A percentile compares a stretch with the other conserved stretches of the same genome.
Evolutionary conservation across 2,888 invertebrate genomes (phyloP).

Genomic region (Epinotia bilunana): DNA sequence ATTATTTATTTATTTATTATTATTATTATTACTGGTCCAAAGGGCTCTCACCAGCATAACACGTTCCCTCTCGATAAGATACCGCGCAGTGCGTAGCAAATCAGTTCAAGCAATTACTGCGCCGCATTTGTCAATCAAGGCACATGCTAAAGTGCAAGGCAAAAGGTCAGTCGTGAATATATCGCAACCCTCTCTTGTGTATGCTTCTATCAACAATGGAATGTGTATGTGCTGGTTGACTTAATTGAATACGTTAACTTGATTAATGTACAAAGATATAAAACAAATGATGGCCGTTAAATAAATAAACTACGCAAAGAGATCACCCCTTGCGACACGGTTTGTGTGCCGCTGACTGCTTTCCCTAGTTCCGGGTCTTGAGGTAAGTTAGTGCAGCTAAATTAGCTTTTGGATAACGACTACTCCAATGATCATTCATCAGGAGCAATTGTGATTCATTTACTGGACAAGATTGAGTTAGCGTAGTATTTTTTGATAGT

Average conservation of each 20-base stretch:
- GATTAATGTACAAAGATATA: background rate
- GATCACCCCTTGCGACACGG: background rate
- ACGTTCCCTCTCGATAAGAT: constrained; percentile 24
- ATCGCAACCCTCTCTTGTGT: constrained; percentile 14
- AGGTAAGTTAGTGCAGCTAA: background rate
- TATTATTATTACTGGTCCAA: background rate
- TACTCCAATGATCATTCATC: background rate
- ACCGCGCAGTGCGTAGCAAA: constrained; percentile 32
- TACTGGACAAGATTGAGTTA: background rate
- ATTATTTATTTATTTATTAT: no score
- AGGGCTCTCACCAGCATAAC: background rate
- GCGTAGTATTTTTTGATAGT: background rate
- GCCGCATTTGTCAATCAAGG: constrained; percentile 41
- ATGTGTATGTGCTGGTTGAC: constrained; percentile 4
- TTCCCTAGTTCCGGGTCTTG: background rate
- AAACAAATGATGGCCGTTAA: background rate
- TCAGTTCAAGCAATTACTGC: constrained; percentile 38
- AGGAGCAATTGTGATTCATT: background rate
- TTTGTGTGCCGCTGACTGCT: background rate
- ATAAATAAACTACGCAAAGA: background rate
- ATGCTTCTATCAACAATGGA: constrained; percentile 25
- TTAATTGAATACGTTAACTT: constrained; percentile 25
- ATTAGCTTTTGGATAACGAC: background rate
- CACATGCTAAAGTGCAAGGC: constrained; percentile 35
- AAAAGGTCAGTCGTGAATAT: constrained; percentile 35